Evolutionary conservation across 2,113 vertebrate species (phyloP), one percentile per base, ranked within the genome.

Genomic region (Lepidothrix coronata): DNA sequence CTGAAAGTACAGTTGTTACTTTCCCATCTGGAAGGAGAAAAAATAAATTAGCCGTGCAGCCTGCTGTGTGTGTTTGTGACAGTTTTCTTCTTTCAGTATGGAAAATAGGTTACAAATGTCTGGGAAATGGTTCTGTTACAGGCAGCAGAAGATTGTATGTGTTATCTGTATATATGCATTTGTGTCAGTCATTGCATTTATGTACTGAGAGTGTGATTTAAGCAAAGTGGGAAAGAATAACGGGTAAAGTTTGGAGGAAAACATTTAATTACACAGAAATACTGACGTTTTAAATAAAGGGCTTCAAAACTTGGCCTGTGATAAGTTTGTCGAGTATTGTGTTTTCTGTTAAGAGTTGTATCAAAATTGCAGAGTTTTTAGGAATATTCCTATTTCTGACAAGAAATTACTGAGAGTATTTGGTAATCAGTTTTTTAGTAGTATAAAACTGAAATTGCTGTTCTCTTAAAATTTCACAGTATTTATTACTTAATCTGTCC

Each of bases 391-490:
- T 84, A 33, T 28, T 92, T 91, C 28, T 74, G 59, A 66, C 30
- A 62, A 66, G 51, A 88, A 74, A 48, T 88, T 74, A 89, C 25
- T 90, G 66, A 85, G 30, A 67, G 17, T 94, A 65, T 89, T 94
- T 95, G 46, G 27, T 73, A 67, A 74, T 76, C 5, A 43, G 28
- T 72, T 66, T 66, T 79, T 70, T 76, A 35, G 39, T 87, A 89
- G n/a, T 87, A 48, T 72, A 83, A 87, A 81, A 88, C 65, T 93
- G 83, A 95, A 89, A 87, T 51, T 39, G 28, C 75, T 94, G 55
- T 92, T 95, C 79, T 91, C 33, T 88, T 89, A 70, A 90, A 95
- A 97, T 96, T 95, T 96, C 73, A 97, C 78, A 89, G 59, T 95
- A 71, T 92, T 93, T 96, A 59, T 94, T 95, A 75, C 89, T 97